These are phyloP conservation scores for Choloepus hoffmanni DNA, from an alignment of 2,113 vertebrate genomes.

Conservation along the genomic window DNA sequence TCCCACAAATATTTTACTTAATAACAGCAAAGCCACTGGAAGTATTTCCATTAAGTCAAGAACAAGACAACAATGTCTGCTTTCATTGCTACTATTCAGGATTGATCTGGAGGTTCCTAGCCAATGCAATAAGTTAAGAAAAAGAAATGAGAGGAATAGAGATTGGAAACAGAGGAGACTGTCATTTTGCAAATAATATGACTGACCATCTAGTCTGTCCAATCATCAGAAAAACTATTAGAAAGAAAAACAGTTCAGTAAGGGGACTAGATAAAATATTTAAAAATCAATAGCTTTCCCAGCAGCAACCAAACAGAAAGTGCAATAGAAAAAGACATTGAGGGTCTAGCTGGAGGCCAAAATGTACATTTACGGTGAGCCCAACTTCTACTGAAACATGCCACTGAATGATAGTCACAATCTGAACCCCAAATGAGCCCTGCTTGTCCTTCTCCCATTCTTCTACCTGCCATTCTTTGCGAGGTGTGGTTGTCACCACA, in stretches of 20 bases:
- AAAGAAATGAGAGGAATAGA: background rate
- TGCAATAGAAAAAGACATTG: background rate
- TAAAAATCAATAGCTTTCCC: background rate
- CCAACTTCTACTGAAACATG: background rate
- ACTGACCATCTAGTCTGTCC: background rate
- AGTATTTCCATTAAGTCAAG: background rate
- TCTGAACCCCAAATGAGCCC: background rate
- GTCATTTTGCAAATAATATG: background rate
- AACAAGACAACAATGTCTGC: background rate
- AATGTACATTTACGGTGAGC: background rate
- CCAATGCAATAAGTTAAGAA: slow-evolving; percentile 7
- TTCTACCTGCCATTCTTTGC: background rate
- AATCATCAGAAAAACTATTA: background rate
- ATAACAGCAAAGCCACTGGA: background rate
- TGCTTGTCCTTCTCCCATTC: background rate
- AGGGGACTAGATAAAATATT: background rate
- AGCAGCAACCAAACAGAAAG: background rate
- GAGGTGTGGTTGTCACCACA: background rate
- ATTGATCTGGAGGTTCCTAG: background rate
- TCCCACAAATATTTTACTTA: background rate
- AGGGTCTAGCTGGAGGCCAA: background rate
- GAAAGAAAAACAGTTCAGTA: background rate
- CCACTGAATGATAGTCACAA: background rate
- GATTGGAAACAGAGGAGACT: background rate
- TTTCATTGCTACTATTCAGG: background rate